Evolutionary conservation across 1,140 invertebrate genomes (phyloP).

Genomic region (Paracyclopina nana): DNA sequence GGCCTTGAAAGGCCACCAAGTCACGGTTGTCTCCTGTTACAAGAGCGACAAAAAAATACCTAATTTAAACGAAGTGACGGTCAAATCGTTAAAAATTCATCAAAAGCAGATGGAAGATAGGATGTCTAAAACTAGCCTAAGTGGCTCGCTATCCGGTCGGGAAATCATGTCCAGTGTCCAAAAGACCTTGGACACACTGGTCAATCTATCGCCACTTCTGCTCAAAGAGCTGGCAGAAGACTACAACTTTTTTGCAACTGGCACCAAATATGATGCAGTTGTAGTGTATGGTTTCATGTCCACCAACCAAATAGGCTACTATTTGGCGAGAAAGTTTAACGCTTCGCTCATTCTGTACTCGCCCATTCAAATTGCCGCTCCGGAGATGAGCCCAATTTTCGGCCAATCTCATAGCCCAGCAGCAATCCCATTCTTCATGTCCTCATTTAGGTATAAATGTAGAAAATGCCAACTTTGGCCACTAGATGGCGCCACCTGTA

Average conservation of each 20-base stretch:
- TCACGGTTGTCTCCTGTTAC: neutral
- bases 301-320: too few species aligned
- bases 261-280: too few species aligned
- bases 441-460: neutral
- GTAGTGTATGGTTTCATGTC: too few species aligned
- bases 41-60: neutral
- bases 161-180: neutral
- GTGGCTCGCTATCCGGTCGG: neutral
- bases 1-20: neutral
- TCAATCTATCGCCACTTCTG: too few species aligned
- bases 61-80: neutral
- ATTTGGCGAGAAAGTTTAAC: neutral
- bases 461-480: neutral
- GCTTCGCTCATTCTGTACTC: neutral
- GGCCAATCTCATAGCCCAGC: too few species aligned
- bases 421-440: too few species aligned
- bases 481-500: too few species aligned
- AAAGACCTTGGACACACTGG: too few species aligned
- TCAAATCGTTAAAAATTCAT: neutral
- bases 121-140: neutral
- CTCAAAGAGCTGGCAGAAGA: too few species aligned
- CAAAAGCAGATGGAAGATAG: neutral
- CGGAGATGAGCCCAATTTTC: too few species aligned
- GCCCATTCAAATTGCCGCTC: neutral
- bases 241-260: too few species aligned